These are phyloP conservation scores for Sialia sialis DNA, from an alignment of 2,113 vertebrate species.

Conservation along the genomic window DNA sequence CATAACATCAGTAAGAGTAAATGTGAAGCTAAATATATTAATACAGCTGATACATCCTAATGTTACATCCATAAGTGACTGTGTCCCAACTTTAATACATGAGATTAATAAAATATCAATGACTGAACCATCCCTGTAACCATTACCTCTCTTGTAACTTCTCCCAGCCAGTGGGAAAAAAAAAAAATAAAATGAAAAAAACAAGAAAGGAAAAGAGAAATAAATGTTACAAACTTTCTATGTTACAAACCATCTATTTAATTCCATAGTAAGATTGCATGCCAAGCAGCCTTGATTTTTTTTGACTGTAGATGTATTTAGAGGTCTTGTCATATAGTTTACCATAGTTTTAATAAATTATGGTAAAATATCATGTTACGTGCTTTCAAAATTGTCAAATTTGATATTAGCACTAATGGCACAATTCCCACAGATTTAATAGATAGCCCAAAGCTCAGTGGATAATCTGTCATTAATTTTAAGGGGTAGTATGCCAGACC, in stretches of 20 bases:
- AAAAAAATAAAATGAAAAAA: neutral
- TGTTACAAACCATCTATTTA: neutral
- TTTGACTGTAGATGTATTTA: neutral
- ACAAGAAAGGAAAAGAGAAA: neutral
- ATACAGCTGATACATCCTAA: neutral
- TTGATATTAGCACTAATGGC: neutral
- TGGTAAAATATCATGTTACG: neutral
- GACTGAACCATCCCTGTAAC: neutral
- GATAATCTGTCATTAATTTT: neutral
- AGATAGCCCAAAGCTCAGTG: neutral
- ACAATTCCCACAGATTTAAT: neutral
- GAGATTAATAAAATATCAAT: neutral
- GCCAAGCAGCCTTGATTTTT: neutral
- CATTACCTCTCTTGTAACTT: neutral
- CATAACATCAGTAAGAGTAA: neutral
- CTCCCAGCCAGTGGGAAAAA: neutral
- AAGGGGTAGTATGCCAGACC: neutral
- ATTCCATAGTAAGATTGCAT: neutral
- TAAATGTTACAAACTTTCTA: neutral
- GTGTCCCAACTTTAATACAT: neutral
- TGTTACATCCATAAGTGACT: neutral
- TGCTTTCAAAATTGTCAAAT: neutral
- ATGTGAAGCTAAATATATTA: neutral
- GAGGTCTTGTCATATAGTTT: neutral
- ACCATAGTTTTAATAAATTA: neutral